Conservation (phyloP, 2,888 invertebrate species). For the Drosophila yooni region DNA sequence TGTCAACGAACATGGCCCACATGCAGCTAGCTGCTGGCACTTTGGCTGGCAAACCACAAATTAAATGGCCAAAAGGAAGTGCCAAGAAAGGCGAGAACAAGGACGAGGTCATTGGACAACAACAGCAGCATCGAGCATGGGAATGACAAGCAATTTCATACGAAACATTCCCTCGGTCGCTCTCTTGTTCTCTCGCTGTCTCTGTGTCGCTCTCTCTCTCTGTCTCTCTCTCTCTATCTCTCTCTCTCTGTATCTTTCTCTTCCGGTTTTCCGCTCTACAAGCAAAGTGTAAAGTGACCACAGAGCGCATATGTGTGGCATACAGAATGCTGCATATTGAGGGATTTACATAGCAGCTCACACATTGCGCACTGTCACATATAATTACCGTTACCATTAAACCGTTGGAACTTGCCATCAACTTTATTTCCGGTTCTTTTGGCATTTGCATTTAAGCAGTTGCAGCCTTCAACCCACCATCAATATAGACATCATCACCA, state of each 20-base stretch:
- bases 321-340: slow-evolving; percentile 2
- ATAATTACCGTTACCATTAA: slow-evolving; percentile 59
- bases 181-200: neutral
- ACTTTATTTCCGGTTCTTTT: slow-evolving; percentile 17
- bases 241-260: neutral
- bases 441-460: slow-evolving; percentile 30
- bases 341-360: slow-evolving; percentile 17
- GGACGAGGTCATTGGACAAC: slow-evolving; percentile 42
- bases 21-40: slow-evolving; percentile 37
- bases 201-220: neutral
- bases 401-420: slow-evolving; percentile 21
- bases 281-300: slow-evolving; percentile 7
- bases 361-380: slow-evolving; percentile 2
- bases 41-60: slow-evolving; percentile 53
- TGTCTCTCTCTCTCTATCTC: neutral
- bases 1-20: slow-evolving; percentile 46
- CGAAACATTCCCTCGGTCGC: slow-evolving; percentile 19
- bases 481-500: slow-evolving; percentile 1
- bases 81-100: slow-evolving; percentile 52
- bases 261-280: neutral
- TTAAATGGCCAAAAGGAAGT: slow-evolving; percentile 67
- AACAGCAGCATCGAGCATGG: neutral
- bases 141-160: slow-evolving; percentile 25
- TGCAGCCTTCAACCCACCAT: slow-evolving; percentile 11
- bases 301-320: neutral